Conservation (phyloP, 92 coral and sea anemone species). For the Zoanthus gigantus region DNA sequence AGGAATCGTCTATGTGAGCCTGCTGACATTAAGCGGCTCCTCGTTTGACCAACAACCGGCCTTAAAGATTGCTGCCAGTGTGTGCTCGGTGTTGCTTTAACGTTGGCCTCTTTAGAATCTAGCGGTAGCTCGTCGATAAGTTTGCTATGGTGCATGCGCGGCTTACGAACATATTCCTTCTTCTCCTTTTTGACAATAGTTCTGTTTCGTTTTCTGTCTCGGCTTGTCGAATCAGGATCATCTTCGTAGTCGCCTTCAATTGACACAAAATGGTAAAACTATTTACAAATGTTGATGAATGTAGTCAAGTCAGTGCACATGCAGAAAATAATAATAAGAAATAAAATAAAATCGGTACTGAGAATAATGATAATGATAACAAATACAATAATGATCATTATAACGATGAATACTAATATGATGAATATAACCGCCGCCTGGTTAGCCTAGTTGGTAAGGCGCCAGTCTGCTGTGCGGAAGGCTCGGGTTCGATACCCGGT, state of each 20-base stretch:
- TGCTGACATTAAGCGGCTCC: constrained; percentile 46
- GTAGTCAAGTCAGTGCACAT: no score
- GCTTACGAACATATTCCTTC: constrained; percentile 56
- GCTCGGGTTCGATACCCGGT: no score
- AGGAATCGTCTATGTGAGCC: constrained; percentile 2
- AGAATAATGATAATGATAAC: no score
- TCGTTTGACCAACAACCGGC: constrained; percentile 16
- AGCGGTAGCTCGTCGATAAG: constrained; percentile 42
- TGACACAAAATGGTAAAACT: neutral
- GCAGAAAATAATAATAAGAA: no score
- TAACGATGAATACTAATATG: no score
- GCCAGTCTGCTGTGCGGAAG: no score
- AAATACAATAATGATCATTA: no score
- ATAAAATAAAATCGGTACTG: no score
- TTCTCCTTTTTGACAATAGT: constrained; percentile 69
- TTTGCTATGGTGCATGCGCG: constrained; percentile 69
- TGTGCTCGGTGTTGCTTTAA: constrained; percentile 35
- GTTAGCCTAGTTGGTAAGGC: no score
- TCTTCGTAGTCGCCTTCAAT: constrained; percentile 14
- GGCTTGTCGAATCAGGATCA: constrained; percentile 22
- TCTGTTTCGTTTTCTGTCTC: constrained; percentile 33
- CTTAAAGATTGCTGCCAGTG: constrained; percentile 34
- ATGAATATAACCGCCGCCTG: no score
- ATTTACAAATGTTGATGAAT: neutral
- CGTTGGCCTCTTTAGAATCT: constrained; percentile 25